Conservation (phyloP, 2,113 vertebrate genomes). For the Dasyurus viverrinus region DNA sequence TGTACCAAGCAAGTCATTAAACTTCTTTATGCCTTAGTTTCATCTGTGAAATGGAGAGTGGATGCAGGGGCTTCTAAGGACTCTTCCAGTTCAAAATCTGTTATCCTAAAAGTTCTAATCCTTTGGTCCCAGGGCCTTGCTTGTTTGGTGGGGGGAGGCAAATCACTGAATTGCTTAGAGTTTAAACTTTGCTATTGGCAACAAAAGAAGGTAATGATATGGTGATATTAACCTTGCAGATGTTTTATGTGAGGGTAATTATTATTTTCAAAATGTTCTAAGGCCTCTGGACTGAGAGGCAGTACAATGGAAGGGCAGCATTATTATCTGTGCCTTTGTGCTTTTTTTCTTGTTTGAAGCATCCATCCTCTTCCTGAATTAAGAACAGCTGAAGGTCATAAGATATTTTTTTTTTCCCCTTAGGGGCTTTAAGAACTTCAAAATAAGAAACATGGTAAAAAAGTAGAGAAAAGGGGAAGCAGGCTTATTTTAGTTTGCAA, state of each 20-base stretch:
- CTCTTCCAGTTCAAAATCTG: not conserved
- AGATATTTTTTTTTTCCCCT: slow-evolving; percentile 23
- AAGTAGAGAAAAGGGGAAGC: slow-evolving; percentile 29
- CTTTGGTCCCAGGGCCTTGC: not conserved
- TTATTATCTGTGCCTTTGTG: slow-evolving; percentile 47
- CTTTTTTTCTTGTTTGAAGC: slow-evolving; percentile 49
- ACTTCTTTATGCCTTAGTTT: not conserved
- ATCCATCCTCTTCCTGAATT: slow-evolving; percentile 42
- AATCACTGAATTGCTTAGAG: slow-evolving; percentile 10
- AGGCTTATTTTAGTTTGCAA: slow-evolving; percentile 41
- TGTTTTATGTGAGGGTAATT: slow-evolving; percentile 44
- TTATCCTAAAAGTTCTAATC: not conserved
- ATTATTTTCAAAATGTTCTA: slow-evolving; percentile 52
- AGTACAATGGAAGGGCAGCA: slow-evolving; percentile 6
- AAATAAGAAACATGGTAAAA: slow-evolving; percentile 37
- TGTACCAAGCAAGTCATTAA: not conserved
- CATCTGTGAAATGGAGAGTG: not conserved
- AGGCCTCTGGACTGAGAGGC: slow-evolving; percentile 37
- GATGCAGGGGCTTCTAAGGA: not conserved
- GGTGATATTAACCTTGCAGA: slow-evolving; percentile 23
- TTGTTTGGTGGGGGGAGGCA: not conserved
- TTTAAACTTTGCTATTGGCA: slow-evolving; percentile 41
- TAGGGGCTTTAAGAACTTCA: slow-evolving; percentile 19
- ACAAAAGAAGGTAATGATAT: not conserved
- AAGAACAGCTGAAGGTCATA: slow-evolving; percentile 46